Evolutionary conservation across 2,797 vertebrate genomes (phyloP), one percentile per base, ranked within the genome.

Genomic region (Hirundo rustica): DNA sequence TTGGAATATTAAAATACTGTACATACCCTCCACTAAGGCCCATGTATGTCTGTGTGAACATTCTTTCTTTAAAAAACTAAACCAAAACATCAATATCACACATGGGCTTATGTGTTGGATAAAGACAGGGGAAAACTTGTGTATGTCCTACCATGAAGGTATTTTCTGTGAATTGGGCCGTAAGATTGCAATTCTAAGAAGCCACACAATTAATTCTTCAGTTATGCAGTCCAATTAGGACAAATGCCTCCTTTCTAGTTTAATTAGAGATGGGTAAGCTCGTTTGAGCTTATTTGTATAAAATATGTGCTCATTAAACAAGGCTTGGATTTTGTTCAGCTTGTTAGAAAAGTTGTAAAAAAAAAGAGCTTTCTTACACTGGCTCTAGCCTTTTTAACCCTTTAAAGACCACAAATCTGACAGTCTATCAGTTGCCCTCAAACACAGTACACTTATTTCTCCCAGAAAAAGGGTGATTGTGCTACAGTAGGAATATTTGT

Each of bases 221-320:
- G 97, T 95, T 97, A 97, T 97, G 96, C 97, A 94, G 95, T 95
- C 97, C 97, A 98, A 97, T 98, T 97, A 98, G 97, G 97, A 97
- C 97, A 98, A 98, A 97, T 96, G 95, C 95, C 97, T 97, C 96
- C 94, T 97, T 97, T 98, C 97, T 98, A 94, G 86, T 97, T 97
- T 98, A 98, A 97, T 98, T 98, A 97, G 97, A 96, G 97, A 97
- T 97, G 98, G 97, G 97, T 97, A 97, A 82, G 88, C 75, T 95
- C 96, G 67, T 97, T 96, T 97, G 95, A 97, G 96, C 96, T 97
- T 97, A 97, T 98, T 98, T 98, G 97, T 97, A 95, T 97, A 97
- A 98, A 98, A 97, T 98, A 98, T 94, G 95, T 98, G 97, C 97
- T 98, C 97, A 97, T 98, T 98, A 98, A 98, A 98, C 76, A 90